Evolutionary conservation across 92 coral and sea anemone genomes (phyloP).

Genomic region (Isaurus tuberculatus): DNA sequence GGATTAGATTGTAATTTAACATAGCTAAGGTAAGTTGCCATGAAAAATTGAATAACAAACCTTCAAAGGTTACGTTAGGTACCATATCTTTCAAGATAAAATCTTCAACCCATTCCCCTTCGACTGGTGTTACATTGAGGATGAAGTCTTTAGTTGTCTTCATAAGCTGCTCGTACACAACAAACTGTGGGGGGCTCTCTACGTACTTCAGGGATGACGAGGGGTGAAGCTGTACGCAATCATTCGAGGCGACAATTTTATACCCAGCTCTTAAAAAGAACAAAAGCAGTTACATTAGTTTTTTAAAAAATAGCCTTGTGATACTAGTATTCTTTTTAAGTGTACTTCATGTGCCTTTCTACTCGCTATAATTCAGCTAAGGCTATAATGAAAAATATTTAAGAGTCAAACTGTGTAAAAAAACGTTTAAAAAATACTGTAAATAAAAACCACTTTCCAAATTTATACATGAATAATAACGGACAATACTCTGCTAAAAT

Average conservation of each 20-base stretch:
- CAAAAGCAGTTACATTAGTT: neutral
- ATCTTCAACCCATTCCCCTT: conserved; percentile 80
- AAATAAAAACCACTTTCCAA: too few relatives aligned
- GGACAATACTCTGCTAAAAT: too few relatives aligned
- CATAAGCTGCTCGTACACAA: conserved; percentile 84
- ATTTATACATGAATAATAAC: too few relatives aligned
- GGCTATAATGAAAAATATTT: too few relatives aligned
- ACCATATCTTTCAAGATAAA: conserved; percentile 25
- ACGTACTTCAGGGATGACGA: conserved; percentile 87
- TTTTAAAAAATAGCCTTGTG: neutral
- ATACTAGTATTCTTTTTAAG: too few relatives aligned
- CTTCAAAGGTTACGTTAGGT: conserved; percentile 15
- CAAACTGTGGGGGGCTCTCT: conserved; percentile 77
- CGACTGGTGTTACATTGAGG: conserved; percentile 83
- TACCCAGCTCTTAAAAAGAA: conserved; percentile 65
- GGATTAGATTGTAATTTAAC: too few relatives aligned
- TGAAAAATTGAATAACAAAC: neutral
- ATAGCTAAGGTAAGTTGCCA: neutral
- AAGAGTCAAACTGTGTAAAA: too few relatives aligned
- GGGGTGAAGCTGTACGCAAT: conserved; percentile 83
- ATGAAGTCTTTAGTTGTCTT: conserved; percentile 81
- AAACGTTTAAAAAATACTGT: too few relatives aligned
- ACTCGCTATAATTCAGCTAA: too few relatives aligned
- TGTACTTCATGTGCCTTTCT: too few relatives aligned
- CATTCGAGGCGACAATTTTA: conserved; percentile 63